Evolutionary conservation across 1,140 invertebrate genomes (phyloP), one percentile per base, ranked within the genome.

Genomic region (Gryon sp.): DNA sequence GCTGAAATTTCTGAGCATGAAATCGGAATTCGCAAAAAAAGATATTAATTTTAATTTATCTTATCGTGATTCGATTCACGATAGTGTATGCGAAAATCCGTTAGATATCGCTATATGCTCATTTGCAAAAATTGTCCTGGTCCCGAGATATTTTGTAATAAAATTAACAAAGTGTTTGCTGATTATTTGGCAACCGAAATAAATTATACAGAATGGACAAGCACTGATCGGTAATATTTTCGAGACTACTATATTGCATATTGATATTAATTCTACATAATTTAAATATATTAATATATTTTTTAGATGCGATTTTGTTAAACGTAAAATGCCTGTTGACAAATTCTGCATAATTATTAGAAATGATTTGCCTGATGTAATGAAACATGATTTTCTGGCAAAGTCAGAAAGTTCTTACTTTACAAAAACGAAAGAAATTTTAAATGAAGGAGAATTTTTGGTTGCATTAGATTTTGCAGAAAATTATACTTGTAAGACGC

Each of bases 401-500:
- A 9, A 6, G 11, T 30, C 26, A 9, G 7, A 30, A 30, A 30
- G 11, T 30, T 6, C 26, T n/a, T 30, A 30, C 26, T 30, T 30
- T n/a, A 9, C 26, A 9, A n/a, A 30, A 9, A 30, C 15, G 12
- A 36, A 36, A 36, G 11, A 36, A 36, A n/a, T 14, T n/a, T n/a
- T 36, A 12, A 6, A 36, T 36, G 32, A 36, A 14, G 32, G 32
- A 36, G 6, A 36, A 15, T 36, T 14, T 36, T 15, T 36, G 6
- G 32, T 36, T 14, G 12, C 32, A n/a, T 12, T 36, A n/a, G 32
- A 36, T 12, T 36, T 36, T 36, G 12, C 32, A n/a, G 7, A 36
- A 36, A 36, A 36, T 36, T 36, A 36, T 36, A 36, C 32, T 36
- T 36, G n/a, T n/a, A n/a, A n/a, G n/a, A n/a, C n/a, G n/a, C n/a